phyloP scores from a whole-genome alignment of 2,113 vertebrate genomes.

The Myotis brandtii region DNA sequence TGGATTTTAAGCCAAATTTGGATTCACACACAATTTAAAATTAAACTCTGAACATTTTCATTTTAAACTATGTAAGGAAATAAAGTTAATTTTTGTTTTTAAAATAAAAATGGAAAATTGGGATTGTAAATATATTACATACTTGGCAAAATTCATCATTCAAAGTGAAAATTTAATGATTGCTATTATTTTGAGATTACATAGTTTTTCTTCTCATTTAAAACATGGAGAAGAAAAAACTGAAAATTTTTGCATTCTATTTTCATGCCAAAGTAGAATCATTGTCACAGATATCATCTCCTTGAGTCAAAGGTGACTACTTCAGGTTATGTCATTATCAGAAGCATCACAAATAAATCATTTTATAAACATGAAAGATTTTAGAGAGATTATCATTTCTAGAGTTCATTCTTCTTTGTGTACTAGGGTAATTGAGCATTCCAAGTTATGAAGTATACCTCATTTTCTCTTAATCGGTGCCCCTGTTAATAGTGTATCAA shows the following conservation, averaged over 20 bases:
- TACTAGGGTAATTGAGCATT: neutral
- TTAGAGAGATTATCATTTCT: neutral
- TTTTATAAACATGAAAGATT: neutral
- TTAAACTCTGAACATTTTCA: neutral
- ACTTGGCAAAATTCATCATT: neutral
- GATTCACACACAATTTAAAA: neutral
- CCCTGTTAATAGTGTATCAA: neutral
- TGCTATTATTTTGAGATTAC: neutral
- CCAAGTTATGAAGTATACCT: neutral
- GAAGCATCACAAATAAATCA: neutral
- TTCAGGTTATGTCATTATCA: neutral
- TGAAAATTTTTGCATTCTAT: neutral
- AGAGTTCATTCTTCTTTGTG: neutral
- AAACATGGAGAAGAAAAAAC: neutral
- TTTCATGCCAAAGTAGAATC: neutral
- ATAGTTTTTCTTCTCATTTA: neutral
- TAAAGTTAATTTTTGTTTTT: constrained; percentile 6
- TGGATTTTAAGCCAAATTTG: neutral
- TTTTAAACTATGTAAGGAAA: neutral
- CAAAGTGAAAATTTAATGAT: constrained; percentile 8
- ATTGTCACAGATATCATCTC: neutral
- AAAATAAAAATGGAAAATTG: neutral
- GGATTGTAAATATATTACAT: neutral
- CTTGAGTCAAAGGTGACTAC: neutral
- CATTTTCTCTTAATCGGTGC: neutral